A percentile compares a stretch with the other conserved stretches of the same genome.
These are phyloP conservation scores for Erynnis tages DNA, from an alignment of 2,888 invertebrate species.

Conservation along the genomic window DNA sequence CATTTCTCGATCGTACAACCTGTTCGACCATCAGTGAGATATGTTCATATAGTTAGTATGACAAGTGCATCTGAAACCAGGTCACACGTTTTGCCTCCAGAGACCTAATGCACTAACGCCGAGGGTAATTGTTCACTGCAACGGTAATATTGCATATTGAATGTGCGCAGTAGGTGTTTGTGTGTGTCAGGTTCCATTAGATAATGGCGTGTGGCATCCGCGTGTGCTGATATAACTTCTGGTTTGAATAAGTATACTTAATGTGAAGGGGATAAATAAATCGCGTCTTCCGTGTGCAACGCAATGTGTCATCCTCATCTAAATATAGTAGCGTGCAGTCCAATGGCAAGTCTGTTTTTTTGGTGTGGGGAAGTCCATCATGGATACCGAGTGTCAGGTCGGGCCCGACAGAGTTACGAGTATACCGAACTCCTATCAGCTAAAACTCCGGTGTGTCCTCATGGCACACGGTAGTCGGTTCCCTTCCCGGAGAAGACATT, in stretches of 20 bases:
- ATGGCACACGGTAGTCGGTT: no score
- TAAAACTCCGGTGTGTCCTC: no score
- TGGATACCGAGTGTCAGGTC: no score
- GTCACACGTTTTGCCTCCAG: constrained; percentile 31
- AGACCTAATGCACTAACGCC: constrained; percentile 6
- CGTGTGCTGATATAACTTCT: constrained; percentile 16
- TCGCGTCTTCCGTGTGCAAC: background rate
- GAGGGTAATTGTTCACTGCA: constrained; percentile 21
- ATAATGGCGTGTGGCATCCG: constrained; percentile 30
- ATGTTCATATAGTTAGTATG: background rate
- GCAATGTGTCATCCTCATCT: background rate
- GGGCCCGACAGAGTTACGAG: no score
- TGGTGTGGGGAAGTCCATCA: no score
- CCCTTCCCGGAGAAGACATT: no score
- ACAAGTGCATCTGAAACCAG: constrained; percentile 27
- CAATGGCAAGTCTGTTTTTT: no score
- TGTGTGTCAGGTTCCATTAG: constrained; percentile 23
- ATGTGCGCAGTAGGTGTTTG: constrained; percentile 12
- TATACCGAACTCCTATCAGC: no score
- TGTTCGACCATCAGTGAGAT: no score
- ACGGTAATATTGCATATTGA: constrained; percentile 19
- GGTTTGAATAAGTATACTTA: no score
- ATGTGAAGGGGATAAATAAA: background rate
- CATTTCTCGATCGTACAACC: no score
- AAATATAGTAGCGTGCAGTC: no score